phyloP scores from a whole-genome alignment of 30 jellyfish, hydroid and myxozoan species.

The Hydractinia symbiolongicarpus region DNA sequence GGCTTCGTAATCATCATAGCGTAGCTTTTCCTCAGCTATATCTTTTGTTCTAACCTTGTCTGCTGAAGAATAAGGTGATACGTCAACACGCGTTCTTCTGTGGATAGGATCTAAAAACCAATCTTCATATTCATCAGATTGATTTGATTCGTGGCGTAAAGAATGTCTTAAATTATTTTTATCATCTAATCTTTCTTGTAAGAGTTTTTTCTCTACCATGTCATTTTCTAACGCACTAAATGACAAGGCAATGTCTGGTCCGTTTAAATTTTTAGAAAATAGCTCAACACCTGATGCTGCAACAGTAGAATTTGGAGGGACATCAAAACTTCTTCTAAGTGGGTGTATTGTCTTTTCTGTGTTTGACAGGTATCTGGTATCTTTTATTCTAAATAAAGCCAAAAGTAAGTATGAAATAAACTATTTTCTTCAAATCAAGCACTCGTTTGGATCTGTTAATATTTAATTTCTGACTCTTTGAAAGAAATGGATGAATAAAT shows the following conservation, averaged over 20 bases:
- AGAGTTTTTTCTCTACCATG: neutral
- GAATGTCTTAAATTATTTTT: too few relatives aligned
- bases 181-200: too few relatives aligned
- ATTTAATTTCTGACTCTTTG: too few relatives aligned
- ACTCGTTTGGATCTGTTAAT: too few relatives aligned
- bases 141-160: too few relatives aligned
- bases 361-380: neutral
- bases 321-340: neutral
- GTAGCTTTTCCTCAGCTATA: conserved; percentile 43
- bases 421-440: too few relatives aligned
- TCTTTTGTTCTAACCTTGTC: conserved; percentile 39
- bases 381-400: neutral
- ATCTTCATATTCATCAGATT: neutral
- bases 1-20: conserved; percentile 28
- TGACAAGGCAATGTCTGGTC: neutral
- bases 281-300: neutral
- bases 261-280: neutral
- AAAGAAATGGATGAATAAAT: too few relatives aligned
- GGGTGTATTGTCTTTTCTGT: conserved; percentile 6
- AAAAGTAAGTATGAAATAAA: neutral
- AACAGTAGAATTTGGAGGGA: conserved; percentile 3
- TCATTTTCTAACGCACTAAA: neutral
- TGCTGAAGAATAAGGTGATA: conserved; percentile 29
- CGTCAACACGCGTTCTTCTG: conserved; percentile 33
- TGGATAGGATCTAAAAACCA: conserved; percentile 56